These are phyloP conservation scores for Mamestra brassicae DNA, from an alignment of 2,888 invertebrate species.

Conservation along the genomic window DNA sequence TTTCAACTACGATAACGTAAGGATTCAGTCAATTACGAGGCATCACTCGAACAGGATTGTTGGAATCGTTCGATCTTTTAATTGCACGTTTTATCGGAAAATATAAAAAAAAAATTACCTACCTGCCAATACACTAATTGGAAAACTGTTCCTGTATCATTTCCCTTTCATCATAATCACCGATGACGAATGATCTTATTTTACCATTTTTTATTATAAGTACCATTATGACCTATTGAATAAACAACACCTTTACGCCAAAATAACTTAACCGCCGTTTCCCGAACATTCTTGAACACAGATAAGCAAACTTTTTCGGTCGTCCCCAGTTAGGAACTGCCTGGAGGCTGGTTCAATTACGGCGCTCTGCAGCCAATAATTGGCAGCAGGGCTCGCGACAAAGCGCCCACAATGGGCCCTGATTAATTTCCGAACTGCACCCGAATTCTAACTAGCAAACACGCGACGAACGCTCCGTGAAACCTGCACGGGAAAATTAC, in stretches of 20 bases:
- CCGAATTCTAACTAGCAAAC: conserved; percentile 90
- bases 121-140: background rate
- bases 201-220: background rate
- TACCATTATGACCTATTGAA: background rate
- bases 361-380: conserved; percentile 86
- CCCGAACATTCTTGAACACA: conserved; percentile 46
- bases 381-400: conserved; percentile 88
- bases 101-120: background rate
- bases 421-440: conserved; percentile 90
- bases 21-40: background rate
- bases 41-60: background rate
- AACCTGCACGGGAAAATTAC: conserved; percentile 82
- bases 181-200: background rate
- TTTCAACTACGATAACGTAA: conserved; percentile 14
- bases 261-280: conserved; percentile 19
- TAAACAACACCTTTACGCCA: background rate
- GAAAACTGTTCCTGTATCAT: background rate
- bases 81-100: conserved; percentile 8
- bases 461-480: conserved; percentile 80
- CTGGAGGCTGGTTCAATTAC: conserved; percentile 87
- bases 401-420: conserved; percentile 89
- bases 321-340: conserved; percentile 70
- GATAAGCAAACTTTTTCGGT: conserved; percentile 74
- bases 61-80: background rate
- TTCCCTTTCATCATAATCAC: background rate